Evolutionary conservation across 2,888 invertebrate genomes (phyloP), one percentile per base, ranked within the genome.

Genomic region (Argyresthia albistria): DNA sequence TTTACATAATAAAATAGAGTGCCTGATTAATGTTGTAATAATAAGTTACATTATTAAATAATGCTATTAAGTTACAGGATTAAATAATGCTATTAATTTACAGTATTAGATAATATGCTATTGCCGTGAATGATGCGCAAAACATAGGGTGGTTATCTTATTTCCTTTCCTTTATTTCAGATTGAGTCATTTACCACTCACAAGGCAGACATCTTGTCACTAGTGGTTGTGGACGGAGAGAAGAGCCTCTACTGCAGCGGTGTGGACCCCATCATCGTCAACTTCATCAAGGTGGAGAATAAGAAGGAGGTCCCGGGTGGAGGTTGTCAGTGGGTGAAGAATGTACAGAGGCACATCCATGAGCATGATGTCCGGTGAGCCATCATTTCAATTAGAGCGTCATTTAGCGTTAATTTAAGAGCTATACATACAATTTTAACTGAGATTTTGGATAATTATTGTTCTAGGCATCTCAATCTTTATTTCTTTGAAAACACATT

Each of bases 121-220:
- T 25, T 25, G 25, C 25, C 6, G 25, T 25, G 25, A 25, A 25
- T 4, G 3, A 25, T 25, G 25, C 25, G 6, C 25, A 25, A 4
- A 6, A 25, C 25, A 25, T 25, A 25, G 6, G 25, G 25, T 25
- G 25, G 2, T 25, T 25, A 25, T 2, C 25, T 25, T 25, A 25
- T 25, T 25, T 25, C 25, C 25, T 25, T 25, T 52, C 25, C 50
- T 12, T 49, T 11, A 37, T 73, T 76, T 53, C 64, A 87, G 87
- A 89, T 95, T 54, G 95, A 95, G 75, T 91, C 92, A 57, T 92
- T 93, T 60, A 91, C 93, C 59, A 93, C 93, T 48, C 94, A 97
- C 66, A 92, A 92, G 62, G 93, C 94, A 0, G 96, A 97, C 76
- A 92, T 98, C 45, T 82, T 96, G 37, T 82, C 93, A 1, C 69